phyloP scores from a whole-genome alignment of 2,797 vertebrate species.

The Lutjanus argentimaculatus region DNA sequence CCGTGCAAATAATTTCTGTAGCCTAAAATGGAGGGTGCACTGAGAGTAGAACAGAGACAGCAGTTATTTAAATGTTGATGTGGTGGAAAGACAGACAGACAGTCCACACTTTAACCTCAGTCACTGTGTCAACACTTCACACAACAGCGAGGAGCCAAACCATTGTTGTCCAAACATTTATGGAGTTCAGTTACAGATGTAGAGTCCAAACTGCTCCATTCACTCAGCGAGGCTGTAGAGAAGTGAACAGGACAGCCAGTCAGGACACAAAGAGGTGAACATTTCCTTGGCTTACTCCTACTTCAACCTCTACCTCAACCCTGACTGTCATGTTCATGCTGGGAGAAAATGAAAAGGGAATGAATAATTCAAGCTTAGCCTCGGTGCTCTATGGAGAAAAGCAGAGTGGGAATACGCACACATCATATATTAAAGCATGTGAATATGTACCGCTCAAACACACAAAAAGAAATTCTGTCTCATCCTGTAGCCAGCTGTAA shows the following conservation, averaged over 20 bases:
- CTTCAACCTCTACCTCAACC: conserved; percentile 61
- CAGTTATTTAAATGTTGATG: not conserved
- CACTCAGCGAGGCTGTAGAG: conserved; percentile 18
- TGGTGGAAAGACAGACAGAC: not conserved
- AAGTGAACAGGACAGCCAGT: conserved; percentile 39
- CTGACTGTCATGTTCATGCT: conserved; percentile 61
- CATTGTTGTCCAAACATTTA: conserved; percentile 32
- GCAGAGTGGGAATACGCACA: conserved; percentile 18
- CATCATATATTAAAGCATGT: conserved; percentile 46
- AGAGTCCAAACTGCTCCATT: conserved; percentile 29
- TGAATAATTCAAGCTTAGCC: conserved; percentile 77
- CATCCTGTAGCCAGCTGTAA: conserved; percentile 17
- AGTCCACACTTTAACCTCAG: conserved; percentile 13
- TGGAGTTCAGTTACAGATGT: conserved; percentile 3
- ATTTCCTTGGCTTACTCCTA: conserved; percentile 22
- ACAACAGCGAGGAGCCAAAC: conserved; percentile 1
- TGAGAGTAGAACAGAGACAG: not conserved
- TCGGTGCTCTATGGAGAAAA: conserved; percentile 40
- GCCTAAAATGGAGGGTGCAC: not conserved
- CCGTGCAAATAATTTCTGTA: not conserved
- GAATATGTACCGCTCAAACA: conserved; percentile 38
- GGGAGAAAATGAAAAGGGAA: conserved; percentile 71
- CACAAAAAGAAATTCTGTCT: conserved; percentile 33
- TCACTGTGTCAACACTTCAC: not conserved
- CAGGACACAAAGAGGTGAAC: conserved; percentile 46